phyloP scores from a whole-genome alignment of 1,140 invertebrate genomes.

The Leguminivora glycinivorella region DNA sequence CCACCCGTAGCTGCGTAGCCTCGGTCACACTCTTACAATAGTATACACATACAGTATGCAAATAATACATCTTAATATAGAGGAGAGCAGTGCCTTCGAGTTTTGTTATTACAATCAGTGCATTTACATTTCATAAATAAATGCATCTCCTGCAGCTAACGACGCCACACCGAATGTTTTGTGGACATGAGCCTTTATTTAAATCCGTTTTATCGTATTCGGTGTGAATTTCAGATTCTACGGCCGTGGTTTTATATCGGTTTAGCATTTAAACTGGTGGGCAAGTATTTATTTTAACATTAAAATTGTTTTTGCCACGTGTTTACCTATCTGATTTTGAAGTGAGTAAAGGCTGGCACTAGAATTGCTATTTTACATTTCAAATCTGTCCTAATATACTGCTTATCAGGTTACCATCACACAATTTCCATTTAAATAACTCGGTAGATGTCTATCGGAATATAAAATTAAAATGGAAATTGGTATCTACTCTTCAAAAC shows the following conservation, averaged over 20 bases:
- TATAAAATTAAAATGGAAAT: not conserved
- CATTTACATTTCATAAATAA: constrained; percentile 79
- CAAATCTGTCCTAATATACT: not conserved
- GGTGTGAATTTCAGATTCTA: constrained; percentile 41
- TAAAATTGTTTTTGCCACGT: constrained; percentile 12
- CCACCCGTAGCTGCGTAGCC: constrained; percentile 41
- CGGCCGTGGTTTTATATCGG: constrained; percentile 13
- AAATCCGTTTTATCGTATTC: constrained; percentile 44
- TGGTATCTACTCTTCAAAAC: not conserved
- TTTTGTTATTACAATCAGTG: constrained; percentile 78
- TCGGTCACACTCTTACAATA: constrained; percentile 53
- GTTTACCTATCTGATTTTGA: constrained; percentile 1
- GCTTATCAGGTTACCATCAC: not conserved
- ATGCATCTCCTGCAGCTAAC: constrained; percentile 70
- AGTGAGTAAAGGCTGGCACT: not conserved
- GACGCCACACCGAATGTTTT: constrained; percentile 65
- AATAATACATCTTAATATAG: constrained; percentile 78
- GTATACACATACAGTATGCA: constrained; percentile 64
- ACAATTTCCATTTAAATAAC: constrained; percentile 1
- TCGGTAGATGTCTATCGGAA: not conserved
- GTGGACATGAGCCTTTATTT: constrained; percentile 61
- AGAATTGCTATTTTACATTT: not conserved
- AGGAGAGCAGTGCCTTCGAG: constrained; percentile 69
- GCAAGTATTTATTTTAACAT: not conserved
- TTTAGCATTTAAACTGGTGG: constrained; percentile 23